Base-by-base conservation (phyloP, 37 sponge, comb jelly and placozoan genomes). In the Beroe forskalii region DNA sequence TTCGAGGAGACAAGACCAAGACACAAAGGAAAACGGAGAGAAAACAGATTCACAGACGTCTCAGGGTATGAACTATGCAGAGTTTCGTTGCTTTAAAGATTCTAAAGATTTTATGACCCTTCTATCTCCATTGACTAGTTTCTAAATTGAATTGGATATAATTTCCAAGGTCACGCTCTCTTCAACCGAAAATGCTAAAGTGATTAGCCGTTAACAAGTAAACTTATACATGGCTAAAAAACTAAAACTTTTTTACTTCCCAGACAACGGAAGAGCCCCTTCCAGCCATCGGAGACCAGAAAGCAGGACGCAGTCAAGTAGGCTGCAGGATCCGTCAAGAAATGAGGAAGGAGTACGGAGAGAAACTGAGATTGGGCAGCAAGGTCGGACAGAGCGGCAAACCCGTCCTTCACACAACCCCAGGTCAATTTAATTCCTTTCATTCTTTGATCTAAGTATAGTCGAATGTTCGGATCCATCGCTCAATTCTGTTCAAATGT, bases 201-300 rank as follows among this genome's bases (percentile, higher is more conserved):
- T n/a, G n/a, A n/a, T n/a, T n/a, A n/a, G n/a, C n/a, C n/a, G n/a
- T n/a, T n/a, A n/a, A n/a, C n/a, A n/a, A n/a, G n/a, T n/a, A n/a
- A n/a, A n/a, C n/a, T n/a, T n/a, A n/a, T n/a, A n/a, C n/a, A n/a
- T n/a, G n/a, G n/a, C n/a, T n/a, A n/a, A n/a, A n/a, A n/a, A n/a
- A n/a, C n/a, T n/a, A n/a, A n/a, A n/a, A n/a, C n/a, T n/a, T n/a
- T n/a, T n/a, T n/a, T n/a, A n/a, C n/a, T n/a, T n/a, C n/a, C n/a
- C 72, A 41, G 55, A 43, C 30, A 39, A 23, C 55, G 55, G 86
- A 80, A 27, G 86, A 80, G 8, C 86, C 86, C 1, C 86, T 80
- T 9, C 86, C 86, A 4, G 86, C 86, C 0, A 80, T 80, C 23
- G 86, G 86, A 23, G 86, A 80, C 86, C 86, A 80, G 30, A 80